Percentiles rank a stretch among this genome's conserved stretches.
Conservation (phyloP, 2,888 invertebrate genomes). For the Petrolisthes manimaculis region DNA sequence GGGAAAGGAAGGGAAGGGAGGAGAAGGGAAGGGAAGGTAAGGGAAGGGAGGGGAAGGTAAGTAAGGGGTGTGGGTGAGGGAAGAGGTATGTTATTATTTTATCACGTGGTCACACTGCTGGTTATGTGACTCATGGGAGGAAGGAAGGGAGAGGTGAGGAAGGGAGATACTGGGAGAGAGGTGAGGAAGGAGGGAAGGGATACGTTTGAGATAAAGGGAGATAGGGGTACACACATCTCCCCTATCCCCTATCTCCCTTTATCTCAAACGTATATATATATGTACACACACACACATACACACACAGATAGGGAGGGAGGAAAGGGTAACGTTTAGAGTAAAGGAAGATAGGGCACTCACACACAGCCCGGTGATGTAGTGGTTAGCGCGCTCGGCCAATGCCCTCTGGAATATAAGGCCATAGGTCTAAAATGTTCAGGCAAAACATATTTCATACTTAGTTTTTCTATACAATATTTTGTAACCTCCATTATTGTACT, state of each 20-base stretch:
- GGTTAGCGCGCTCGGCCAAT: too few species aligned
- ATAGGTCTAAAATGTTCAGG: too few species aligned
- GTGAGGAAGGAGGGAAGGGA: too few species aligned
- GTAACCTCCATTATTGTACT: too few species aligned
- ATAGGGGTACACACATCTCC: too few species aligned
- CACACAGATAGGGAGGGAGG: not conserved
- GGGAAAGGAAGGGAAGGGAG: not conserved
- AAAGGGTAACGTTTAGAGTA: not conserved
- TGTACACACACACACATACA: not conserved
- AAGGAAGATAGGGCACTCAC: not conserved
- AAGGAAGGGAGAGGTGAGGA: not conserved
- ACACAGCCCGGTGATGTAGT: too few species aligned
- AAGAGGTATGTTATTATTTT: not conserved
- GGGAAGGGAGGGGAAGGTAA: not conserved
- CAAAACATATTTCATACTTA: too few species aligned
- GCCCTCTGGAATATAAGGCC: too few species aligned
- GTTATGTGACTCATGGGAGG: not conserved
- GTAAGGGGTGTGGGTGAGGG: not conserved
- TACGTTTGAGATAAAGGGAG: too few species aligned
- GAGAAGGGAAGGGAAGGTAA: not conserved
- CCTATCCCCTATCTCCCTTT: too few species aligned
- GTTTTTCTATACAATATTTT: too few species aligned
- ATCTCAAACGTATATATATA: too few species aligned
- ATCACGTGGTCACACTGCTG: not conserved
- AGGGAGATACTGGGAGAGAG: not conserved